Conservation (phyloP, 2,888 invertebrate species). For the Aromia moschata region DNA sequence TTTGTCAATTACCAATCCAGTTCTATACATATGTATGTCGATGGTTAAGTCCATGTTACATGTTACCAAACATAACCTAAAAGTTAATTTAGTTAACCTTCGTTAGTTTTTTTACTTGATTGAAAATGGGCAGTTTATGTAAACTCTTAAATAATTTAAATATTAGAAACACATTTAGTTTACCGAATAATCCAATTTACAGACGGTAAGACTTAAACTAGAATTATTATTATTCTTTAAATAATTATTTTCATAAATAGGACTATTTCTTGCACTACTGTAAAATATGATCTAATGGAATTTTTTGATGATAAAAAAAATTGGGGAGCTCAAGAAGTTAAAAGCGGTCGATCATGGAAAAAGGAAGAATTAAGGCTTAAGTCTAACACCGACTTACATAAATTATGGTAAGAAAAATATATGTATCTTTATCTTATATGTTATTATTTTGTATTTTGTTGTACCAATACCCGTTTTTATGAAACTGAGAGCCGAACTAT, state of each 20-base stretch:
- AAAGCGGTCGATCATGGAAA: slow-evolving; percentile 88
- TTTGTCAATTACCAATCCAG: too few relatives aligned
- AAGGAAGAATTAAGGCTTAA: slow-evolving; percentile 92
- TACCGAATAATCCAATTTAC: background rate
- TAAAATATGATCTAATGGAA: slow-evolving; percentile 74
- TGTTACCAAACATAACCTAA: too few relatives aligned
- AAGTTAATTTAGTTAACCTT: too few relatives aligned
- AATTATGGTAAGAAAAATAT: slow-evolving; percentile 88
- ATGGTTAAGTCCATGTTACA: too few relatives aligned
- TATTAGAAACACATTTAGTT: background rate
- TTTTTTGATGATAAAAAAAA: slow-evolving; percentile 90
- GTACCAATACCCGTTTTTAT: too few relatives aligned
- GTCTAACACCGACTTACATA: slow-evolving; percentile 94
- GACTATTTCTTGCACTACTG: slow-evolving; percentile 47
- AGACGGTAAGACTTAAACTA: slow-evolving; percentile 1
- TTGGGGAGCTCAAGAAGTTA: slow-evolving; percentile 80
- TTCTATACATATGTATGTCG: too few relatives aligned
- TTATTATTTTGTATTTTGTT: too few relatives aligned
- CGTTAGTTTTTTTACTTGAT: too few relatives aligned
- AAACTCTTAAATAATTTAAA: slow-evolving; percentile 8
- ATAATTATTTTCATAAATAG: slow-evolving; percentile 15
- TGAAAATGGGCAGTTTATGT: background rate
- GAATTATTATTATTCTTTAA: background rate
- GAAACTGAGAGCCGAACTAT: too few relatives aligned
- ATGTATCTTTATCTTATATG: too few relatives aligned